Percentiles rank a stretch among this genome's conserved stretches.
Conservation (phyloP, 2,113 vertebrate species). For the Osmerus mordax region DNA sequence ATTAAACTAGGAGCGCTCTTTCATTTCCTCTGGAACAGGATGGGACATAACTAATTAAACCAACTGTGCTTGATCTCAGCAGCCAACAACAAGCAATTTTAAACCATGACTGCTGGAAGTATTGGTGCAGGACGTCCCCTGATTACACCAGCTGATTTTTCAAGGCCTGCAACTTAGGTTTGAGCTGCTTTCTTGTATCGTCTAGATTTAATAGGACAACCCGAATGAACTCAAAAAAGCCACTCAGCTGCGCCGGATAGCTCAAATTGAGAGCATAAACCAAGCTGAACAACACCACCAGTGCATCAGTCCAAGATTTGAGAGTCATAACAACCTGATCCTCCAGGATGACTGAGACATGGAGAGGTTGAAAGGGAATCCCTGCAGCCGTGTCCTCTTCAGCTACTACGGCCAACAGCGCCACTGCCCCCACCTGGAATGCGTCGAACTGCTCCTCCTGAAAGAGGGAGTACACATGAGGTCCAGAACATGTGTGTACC, state of each 20-base stretch:
- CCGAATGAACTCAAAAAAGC: slow-evolving; percentile 27
- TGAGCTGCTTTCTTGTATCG: not conserved
- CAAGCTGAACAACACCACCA: too few species aligned
- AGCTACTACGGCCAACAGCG: slow-evolving; percentile 10
- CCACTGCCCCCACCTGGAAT: slow-evolving; percentile 13
- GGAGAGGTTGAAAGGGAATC: slow-evolving; percentile 13
- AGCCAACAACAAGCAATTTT: not conserved
- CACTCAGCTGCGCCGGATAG: not conserved
- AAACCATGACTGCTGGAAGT: not conserved
- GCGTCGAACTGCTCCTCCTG: slow-evolving; percentile 6
- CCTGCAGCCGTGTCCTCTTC: slow-evolving; percentile 12
- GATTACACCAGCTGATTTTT: slow-evolving; percentile 24
- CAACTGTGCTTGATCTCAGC: too few species aligned
- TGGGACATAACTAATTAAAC: too few species aligned
- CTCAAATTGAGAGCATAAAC: too few species aligned
- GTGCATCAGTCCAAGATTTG: too few species aligned
- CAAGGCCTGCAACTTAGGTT: too few species aligned
- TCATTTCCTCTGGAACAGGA: too few species aligned
- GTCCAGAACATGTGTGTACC: too few species aligned
- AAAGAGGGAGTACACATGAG: not conserved
- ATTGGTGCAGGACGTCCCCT: too few species aligned
- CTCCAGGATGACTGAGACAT: too few species aligned
- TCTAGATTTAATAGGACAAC: slow-evolving; percentile 13
- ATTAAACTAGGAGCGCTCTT: too few species aligned
- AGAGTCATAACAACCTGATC: too few species aligned